A percentile compares a stretch with the other conserved stretches of the same genome.
phyloP scores from a whole-genome alignment of 1,140 invertebrate genomes.

The Piezodorus guildinii region DNA sequence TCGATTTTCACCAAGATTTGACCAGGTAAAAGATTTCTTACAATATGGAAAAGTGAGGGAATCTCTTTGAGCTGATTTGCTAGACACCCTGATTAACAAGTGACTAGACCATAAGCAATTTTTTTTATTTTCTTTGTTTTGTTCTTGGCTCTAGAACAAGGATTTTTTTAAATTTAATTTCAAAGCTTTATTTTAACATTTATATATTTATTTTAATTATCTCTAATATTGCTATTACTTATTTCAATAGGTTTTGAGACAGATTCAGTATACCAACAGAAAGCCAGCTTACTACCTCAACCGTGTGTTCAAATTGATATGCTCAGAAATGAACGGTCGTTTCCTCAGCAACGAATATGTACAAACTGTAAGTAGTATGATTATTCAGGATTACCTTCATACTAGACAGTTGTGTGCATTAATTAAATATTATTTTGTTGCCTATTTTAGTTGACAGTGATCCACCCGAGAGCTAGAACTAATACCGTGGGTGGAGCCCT shows the following conservation, averaged over 20 bases:
- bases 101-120: too few species aligned
- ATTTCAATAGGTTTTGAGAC: slow-evolving; percentile 52
- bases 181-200: too few species aligned
- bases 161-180: too few species aligned
- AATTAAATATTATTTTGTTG: background rate
- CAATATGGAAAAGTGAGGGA: too few species aligned
- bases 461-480: slow-evolving; percentile 54
- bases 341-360: slow-evolving; percentile 92
- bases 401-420: background rate
- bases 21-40: too few species aligned
- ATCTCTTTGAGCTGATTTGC: too few species aligned
- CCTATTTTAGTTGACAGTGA: slow-evolving; percentile 55
- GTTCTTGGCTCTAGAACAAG: too few species aligned
- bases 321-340: slow-evolving; percentile 82
- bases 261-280: slow-evolving; percentile 84
- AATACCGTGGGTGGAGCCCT: slow-evolving; percentile 17
- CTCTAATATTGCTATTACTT: background rate
- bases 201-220: too few species aligned
- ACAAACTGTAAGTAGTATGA: slow-evolving; percentile 56
- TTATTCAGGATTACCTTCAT: background rate
- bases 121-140: too few species aligned
- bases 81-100: too few species aligned
- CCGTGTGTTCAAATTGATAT: slow-evolving; percentile 85
- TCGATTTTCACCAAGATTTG: too few species aligned
- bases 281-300: slow-evolving; percentile 90